Conservation (phyloP, 2,113 vertebrate species). For the Apodemus speciosus region DNA sequence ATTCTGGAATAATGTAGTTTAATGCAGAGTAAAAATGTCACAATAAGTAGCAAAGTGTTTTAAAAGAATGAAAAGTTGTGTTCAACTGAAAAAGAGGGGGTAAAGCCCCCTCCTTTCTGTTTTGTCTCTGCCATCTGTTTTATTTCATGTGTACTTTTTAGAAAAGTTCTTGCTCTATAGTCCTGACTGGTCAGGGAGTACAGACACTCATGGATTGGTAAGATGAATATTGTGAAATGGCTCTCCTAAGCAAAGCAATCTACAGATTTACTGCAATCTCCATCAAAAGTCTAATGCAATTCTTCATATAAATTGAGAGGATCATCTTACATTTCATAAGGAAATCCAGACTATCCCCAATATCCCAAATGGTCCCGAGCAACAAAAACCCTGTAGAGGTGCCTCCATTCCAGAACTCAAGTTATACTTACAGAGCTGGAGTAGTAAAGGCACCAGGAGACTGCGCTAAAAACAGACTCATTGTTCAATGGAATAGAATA, state of each 20-base stretch:
- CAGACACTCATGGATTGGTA: not conserved
- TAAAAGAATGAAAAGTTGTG: constrained; percentile 14
- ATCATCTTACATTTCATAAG: not conserved
- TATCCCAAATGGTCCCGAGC: not conserved
- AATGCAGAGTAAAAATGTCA: constrained; percentile 31
- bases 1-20: not conserved
- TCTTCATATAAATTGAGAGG: not conserved
- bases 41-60: constrained; percentile 8
- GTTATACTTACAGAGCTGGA: not conserved
- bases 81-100: constrained; percentile 31
- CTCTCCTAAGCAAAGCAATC: not conserved
- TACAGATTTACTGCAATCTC: not conserved
- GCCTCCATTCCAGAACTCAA: not conserved
- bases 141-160: not conserved
- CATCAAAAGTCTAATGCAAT: not conserved
- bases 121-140: not conserved
- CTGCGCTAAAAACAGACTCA: not conserved
- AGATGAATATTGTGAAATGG: not conserved
- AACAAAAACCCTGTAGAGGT: not conserved
- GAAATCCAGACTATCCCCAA: not conserved
- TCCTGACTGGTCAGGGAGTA: not conserved
- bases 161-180: not conserved
- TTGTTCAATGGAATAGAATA: not conserved
- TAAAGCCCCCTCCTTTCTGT: not conserved
- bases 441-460: not conserved